Evolutionary conservation across 2,888 invertebrate genomes (phyloP).

Genomic region (Hesperia comma): DNA sequence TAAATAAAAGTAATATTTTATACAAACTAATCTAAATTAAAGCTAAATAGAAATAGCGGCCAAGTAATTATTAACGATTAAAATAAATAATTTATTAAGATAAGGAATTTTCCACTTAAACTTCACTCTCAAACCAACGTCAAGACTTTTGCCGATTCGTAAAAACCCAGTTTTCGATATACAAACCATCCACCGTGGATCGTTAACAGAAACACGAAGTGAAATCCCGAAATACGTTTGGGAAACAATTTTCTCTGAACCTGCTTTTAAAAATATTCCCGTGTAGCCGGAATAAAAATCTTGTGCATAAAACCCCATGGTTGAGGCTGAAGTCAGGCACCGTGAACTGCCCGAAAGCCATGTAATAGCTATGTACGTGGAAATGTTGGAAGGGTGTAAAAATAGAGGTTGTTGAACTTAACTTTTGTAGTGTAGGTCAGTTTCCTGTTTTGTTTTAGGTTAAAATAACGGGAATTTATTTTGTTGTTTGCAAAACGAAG

Average conservation of each 20-base stretch:
- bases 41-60: too few relatives aligned
- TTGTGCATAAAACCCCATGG: conserved; percentile 47
- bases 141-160: neutral
- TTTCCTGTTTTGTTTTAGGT: conserved; percentile 16
- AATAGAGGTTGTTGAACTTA: conserved; percentile 19
- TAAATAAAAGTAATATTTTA: too few relatives aligned
- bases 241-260: conserved; percentile 25
- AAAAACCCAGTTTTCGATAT: neutral
- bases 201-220: neutral
- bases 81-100: too few relatives aligned
- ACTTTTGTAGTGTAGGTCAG: conserved; percentile 22
- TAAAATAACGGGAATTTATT: neutral
- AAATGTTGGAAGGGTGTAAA: conserved; percentile 31
- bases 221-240: conserved; percentile 5
- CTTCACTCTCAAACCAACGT: too few relatives aligned
- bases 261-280: conserved; percentile 45
- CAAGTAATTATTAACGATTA: too few relatives aligned
- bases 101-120: too few relatives aligned
- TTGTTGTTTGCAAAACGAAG: neutral
- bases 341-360: conserved; percentile 48
- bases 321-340: conserved; percentile 43
- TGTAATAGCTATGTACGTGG: conserved; percentile 25
- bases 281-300: conserved; percentile 43
- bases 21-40: too few relatives aligned
- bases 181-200: neutral